phyloP scores from a whole-genome alignment of 1,140 invertebrate genomes.

The Caenorhabditis briggsae region DNA sequence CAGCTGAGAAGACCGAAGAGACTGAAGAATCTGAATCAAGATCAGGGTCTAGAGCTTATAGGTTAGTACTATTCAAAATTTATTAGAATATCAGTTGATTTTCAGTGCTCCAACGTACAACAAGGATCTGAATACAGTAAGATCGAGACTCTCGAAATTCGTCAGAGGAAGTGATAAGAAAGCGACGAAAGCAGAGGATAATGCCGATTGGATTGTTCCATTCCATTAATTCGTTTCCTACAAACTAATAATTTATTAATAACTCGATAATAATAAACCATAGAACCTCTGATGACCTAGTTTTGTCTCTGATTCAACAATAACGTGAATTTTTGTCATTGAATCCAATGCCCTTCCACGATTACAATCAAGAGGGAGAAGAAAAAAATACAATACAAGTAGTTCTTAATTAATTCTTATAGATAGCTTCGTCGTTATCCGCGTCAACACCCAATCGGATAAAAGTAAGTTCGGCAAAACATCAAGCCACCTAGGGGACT shows the following conservation, averaged over 20 bases:
- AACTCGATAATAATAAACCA: constrained; percentile 9
- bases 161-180: constrained; percentile 56
- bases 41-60: background rate
- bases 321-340: background rate
- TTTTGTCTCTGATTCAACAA: background rate
- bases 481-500: constrained; percentile 48
- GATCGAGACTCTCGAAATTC: constrained; percentile 57
- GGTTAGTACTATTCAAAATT: constrained; percentile 14
- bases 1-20: constrained; percentile 10
- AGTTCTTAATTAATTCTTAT: constrained; percentile 6
- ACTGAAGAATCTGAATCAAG: constrained; percentile 15
- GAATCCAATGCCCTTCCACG: background rate
- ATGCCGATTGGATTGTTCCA: constrained; percentile 60
- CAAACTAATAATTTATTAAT: constrained; percentile 48
- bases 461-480: constrained; percentile 24
- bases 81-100: background rate
- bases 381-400: background rate
- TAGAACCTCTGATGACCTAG: background rate
- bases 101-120: constrained; percentile 51
- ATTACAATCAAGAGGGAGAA: background rate
- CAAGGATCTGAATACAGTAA: constrained; percentile 43
- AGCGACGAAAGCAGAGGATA: constrained; percentile 27
- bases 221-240: constrained; percentile 12
- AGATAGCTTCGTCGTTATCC: background rate
- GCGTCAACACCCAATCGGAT: background rate